Evolutionary conservation across 2,113 vertebrate genomes (phyloP).

Genomic region (Theristicus caerulescens): DNA sequence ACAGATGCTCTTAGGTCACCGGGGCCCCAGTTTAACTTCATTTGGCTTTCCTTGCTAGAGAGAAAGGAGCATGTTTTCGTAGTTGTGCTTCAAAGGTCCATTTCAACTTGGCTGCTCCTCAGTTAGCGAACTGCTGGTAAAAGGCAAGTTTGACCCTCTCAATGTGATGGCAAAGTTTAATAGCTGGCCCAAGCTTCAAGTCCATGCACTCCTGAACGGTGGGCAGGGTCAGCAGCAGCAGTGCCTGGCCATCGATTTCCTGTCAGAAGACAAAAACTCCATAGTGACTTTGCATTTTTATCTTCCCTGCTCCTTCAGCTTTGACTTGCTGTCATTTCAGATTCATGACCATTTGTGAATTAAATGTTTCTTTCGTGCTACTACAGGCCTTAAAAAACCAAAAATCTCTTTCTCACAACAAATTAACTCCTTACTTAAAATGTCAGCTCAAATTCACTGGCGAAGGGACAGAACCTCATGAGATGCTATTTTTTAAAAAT

Average conservation of each 20-base stretch:
- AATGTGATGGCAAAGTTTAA: constrained; percentile 98
- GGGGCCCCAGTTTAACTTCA: constrained; percentile 26
- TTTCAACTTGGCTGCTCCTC: constrained; percentile 66
- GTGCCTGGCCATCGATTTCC: constrained; percentile 98
- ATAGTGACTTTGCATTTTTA: background rate
- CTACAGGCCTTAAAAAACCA: background rate
- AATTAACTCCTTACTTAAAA: background rate
- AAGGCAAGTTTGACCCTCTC: constrained; percentile 98
- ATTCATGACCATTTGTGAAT: background rate
- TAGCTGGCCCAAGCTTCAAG: constrained; percentile 95
- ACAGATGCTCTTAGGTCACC: constrained; percentile 39
- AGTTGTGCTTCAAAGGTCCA: constrained; percentile 77
- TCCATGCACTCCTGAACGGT: constrained; percentile 99
- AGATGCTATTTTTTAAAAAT: background rate
- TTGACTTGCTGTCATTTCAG: background rate
- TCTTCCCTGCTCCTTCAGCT: background rate
- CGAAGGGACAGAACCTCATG: background rate
- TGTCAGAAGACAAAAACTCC: constrained; percentile 69
- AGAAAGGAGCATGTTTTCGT: constrained; percentile 45
- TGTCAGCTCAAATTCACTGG: background rate
- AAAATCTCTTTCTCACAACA: background rate
- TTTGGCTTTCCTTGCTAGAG: constrained; percentile 46
- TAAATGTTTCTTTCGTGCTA: background rate
- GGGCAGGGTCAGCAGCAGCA: constrained; percentile 94
- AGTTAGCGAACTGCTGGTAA: constrained; percentile 98